Conservation (phyloP, 2,888 invertebrate species). For the Platycheirus albimanus region DNA sequence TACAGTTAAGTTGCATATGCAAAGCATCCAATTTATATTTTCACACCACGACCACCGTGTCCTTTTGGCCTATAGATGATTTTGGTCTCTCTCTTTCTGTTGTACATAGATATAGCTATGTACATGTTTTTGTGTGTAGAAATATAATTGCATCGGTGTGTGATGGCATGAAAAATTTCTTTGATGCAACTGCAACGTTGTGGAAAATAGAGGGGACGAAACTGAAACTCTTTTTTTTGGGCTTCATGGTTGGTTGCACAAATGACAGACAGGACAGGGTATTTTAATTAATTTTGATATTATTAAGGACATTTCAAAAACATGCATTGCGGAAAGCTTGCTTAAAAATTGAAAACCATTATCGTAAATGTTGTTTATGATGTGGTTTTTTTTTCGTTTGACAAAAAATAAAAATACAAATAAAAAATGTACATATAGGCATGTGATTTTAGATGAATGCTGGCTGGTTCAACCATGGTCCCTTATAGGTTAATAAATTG, state of each 20-base stretch:
- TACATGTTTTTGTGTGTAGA: not conserved
- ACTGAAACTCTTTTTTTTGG: slow-evolving; percentile 28
- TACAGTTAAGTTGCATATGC: slow-evolving; percentile 58
- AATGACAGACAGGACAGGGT: slow-evolving; percentile 42
- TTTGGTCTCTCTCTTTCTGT: not conserved
- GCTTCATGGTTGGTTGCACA: slow-evolving; percentile 44
- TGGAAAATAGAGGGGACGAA: slow-evolving; percentile 50
- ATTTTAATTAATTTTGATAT: slow-evolving; percentile 66
- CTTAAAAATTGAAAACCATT: slow-evolving; percentile 1
- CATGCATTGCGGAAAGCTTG: slow-evolving; percentile 20
- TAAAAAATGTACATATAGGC: no score
- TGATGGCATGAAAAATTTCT: slow-evolving; percentile 25
- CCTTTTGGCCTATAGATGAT: not conserved
- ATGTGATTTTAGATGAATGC: no score
- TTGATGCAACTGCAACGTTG: slow-evolving; percentile 49
- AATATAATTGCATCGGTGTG: slow-evolving; percentile 15
- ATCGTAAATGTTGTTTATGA: not conserved
- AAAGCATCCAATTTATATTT: slow-evolving; percentile 57
- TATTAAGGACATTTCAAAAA: slow-evolving; percentile 40
- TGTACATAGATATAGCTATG: no score
- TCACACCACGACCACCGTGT: not conserved
- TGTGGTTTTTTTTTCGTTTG: not conserved
- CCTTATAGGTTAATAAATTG: no score
- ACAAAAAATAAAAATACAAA: no score
- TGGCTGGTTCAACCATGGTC: no score